Evolutionary conservation across 2,888 invertebrate species (phyloP).

Genomic region (Smittia aterrima): DNA sequence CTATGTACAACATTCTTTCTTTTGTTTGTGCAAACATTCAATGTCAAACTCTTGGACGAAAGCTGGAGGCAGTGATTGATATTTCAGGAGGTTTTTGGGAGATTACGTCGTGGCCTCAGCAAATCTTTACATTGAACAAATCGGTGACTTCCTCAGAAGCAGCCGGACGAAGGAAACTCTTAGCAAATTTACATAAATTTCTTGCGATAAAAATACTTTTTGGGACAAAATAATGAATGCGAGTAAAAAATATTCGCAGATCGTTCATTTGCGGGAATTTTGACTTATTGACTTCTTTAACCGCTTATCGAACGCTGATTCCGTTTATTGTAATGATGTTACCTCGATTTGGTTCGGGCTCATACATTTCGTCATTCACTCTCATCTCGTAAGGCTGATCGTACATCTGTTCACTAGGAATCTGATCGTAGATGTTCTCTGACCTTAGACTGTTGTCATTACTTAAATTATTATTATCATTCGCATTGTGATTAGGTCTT

Average conservation of each 20-base stretch:
- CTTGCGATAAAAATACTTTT: conserved; percentile 31
- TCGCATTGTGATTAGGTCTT: conserved; percentile 54
- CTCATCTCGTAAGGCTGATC: conserved; percentile 72
- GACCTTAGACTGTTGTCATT: conserved; percentile 42
- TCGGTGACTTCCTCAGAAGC: no score
- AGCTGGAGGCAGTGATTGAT: no score
- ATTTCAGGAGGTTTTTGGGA: no score
- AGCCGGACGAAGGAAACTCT: not conserved
- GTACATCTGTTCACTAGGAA: conserved; percentile 68
- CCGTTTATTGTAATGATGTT: conserved; percentile 82
- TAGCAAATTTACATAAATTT: conserved; percentile 20
- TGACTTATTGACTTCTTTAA: not conserved
- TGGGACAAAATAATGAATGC: conserved; percentile 28
- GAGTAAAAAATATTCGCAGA: not conserved
- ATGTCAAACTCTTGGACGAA: no score
- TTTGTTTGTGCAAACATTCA: no score
- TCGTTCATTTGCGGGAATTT: not conserved
- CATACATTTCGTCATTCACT: conserved; percentile 60
- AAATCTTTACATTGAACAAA: no score
- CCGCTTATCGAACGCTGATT: conserved; percentile 72
- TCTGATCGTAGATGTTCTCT: conserved; percentile 62
- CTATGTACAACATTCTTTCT: no score
- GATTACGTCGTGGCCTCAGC: no score
- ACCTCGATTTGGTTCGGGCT: conserved; percentile 52
- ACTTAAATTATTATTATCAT: conserved; percentile 51